A percentile compares a stretch with the other conserved stretches of the same genome.
Evolutionary conservation across 2,113 vertebrate species (phyloP).

Genomic region (Dinomys branickii): DNA sequence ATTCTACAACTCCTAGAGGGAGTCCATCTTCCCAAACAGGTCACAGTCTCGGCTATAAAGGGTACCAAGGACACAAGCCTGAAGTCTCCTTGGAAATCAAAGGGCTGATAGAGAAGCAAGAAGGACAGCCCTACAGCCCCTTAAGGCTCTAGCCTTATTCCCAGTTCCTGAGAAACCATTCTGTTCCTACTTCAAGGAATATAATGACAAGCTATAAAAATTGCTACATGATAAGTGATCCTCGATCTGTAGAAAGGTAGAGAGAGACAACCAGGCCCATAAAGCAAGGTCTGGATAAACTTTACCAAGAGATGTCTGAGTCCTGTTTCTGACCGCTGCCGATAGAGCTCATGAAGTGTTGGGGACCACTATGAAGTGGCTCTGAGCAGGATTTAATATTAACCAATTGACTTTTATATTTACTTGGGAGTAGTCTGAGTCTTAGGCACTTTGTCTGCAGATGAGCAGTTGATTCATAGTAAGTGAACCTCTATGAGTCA

Average conservation of each 20-base stretch:
- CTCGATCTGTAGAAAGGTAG: neutral
- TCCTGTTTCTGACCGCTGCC: neutral
- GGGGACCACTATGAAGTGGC: no score
- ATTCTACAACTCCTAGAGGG: neutral
- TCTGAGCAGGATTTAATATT: no score
- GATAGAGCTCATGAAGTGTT: neutral
- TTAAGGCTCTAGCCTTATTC: neutral
- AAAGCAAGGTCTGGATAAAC: neutral
- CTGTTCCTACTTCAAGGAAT: neutral
- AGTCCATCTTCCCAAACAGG: neutral
- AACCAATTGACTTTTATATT: no score
- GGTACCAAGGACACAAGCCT: neutral
- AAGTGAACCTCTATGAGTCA: no score
- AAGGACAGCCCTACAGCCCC: neutral
- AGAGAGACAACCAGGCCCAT: neutral
- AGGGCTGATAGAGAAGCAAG: neutral
- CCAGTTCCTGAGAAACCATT: neutral
- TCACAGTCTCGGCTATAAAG: neutral
- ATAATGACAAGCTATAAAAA: neutral
- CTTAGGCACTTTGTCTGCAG: no score
- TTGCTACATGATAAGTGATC: neutral
- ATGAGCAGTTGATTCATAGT: no score
- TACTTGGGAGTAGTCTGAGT: no score
- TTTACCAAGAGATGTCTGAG: neutral
- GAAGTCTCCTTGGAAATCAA: neutral